Percentiles rank a stretch among this genome's conserved stretches.
Evolutionary conservation across 2,113 vertebrate species (phyloP).

Genomic region (Malurus alboscapulatus): DNA sequence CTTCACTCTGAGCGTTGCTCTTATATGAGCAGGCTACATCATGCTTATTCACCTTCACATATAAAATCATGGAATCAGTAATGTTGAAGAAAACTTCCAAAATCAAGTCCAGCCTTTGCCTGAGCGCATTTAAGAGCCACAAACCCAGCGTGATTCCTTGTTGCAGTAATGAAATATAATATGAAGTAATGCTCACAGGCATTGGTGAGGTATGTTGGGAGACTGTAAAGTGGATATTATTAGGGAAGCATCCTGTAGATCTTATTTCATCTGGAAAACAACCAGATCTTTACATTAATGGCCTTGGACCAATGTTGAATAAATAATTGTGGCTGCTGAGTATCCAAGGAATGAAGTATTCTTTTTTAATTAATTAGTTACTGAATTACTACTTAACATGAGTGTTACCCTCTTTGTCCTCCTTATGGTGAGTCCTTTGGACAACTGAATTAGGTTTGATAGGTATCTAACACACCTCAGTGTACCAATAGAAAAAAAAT

Average conservation of each 20-base stretch:
- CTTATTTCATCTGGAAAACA: background rate
- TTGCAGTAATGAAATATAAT: background rate
- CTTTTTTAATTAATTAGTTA: background rate
- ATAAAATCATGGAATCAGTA: background rate
- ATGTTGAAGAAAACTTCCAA: background rate
- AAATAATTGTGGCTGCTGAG: background rate
- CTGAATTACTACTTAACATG: background rate
- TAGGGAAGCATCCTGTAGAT: background rate
- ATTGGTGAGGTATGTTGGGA: background rate
- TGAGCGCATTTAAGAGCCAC: background rate
- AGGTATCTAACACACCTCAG: background rate
- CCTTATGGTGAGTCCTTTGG: background rate
- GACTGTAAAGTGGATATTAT: background rate
- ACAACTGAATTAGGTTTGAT: background rate
- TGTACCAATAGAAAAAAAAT: background rate
- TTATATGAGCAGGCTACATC: background rate
- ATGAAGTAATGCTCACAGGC: background rate
- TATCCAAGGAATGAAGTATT: background rate
- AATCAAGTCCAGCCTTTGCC: background rate
- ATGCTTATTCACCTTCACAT: background rate
- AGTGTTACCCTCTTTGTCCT: background rate
- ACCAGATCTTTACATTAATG: background rate
- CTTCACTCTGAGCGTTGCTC: accelerated
- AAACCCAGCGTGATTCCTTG: background rate
- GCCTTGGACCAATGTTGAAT: background rate